phyloP scores from a whole-genome alignment of 2,113 vertebrate species.

The Nannobrachium achirus region DNA sequence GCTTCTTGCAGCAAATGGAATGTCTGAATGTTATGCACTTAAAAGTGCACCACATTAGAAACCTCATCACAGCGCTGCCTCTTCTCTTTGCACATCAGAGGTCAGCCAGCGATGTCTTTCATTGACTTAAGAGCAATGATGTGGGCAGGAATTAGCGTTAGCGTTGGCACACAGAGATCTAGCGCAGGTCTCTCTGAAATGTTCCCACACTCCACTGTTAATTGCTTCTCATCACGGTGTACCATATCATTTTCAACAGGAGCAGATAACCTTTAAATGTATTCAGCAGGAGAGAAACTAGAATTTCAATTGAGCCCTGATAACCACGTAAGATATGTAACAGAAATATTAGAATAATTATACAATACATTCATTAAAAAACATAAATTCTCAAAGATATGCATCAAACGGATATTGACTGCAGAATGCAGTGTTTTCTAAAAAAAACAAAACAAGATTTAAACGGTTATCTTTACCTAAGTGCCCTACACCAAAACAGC shows the following conservation, averaged over 20 bases:
- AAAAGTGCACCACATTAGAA: conserved; percentile 17
- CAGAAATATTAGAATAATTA: too few relatives aligned
- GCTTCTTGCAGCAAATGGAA: not conserved
- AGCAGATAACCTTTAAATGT: not conserved
- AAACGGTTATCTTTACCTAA: not conserved
- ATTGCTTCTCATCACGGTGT: conserved; percentile 5
- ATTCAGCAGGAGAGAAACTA: too few relatives aligned
- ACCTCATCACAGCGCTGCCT: conserved; percentile 3
- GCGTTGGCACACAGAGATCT: conserved; percentile 4
- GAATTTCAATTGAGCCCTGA: too few relatives aligned
- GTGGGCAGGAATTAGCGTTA: conserved; percentile 1
- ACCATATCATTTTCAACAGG: conserved; percentile 1
- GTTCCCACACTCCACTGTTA: not conserved
- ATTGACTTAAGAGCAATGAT: not conserved
- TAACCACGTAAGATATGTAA: too few relatives aligned
- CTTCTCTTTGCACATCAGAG: not conserved
- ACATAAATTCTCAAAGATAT: too few relatives aligned
- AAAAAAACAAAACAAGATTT: not conserved
- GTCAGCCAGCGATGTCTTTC: not conserved
- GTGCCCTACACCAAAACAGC: too few relatives aligned
- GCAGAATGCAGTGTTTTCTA: too few relatives aligned
- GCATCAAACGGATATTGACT: too few relatives aligned
- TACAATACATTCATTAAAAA: too few relatives aligned
- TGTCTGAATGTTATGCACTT: not conserved
- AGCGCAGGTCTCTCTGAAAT: not conserved